Conservation (phyloP, 2,888 invertebrate genomes). For the Aleiodes leptofemur region DNA sequence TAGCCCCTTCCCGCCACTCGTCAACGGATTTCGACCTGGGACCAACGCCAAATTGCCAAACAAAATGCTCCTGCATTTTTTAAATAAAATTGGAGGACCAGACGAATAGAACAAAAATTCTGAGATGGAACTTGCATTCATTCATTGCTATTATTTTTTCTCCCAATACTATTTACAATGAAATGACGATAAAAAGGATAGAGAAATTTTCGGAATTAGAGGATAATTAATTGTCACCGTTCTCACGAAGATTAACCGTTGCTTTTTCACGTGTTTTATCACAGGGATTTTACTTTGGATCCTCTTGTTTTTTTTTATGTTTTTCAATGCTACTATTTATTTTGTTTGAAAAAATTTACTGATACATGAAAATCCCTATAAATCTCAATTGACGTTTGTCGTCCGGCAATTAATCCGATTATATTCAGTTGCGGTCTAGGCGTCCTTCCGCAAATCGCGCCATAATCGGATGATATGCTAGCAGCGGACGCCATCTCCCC, state of each 20-base stretch:
- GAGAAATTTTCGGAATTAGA: too few species aligned
- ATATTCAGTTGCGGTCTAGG: constrained; percentile 34
- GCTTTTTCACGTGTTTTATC: not conserved
- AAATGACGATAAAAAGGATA: not conserved
- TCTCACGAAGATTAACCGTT: not conserved
- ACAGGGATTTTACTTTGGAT: too few species aligned
- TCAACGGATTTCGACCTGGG: constrained; percentile 35
- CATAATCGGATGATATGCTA: constrained; percentile 48
- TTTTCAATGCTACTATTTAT: too few species aligned
- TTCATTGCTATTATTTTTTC: not conserved
- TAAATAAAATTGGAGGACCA: not conserved
- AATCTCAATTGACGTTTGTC: constrained; percentile 38
- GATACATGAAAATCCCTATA: constrained; percentile 2
- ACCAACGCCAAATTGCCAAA: constrained; percentile 8
- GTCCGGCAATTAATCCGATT: constrained; percentile 46
- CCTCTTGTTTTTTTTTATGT: too few species aligned
- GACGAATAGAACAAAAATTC: not conserved
- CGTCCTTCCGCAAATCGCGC: constrained; percentile 46
- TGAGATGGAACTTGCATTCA: not conserved
- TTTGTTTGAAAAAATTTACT: not conserved
- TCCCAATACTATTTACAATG: too few species aligned
- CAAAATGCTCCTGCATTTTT: not conserved
- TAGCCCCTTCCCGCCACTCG: constrained; percentile 6
- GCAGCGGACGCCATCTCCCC: constrained; percentile 24
- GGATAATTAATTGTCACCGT: too few species aligned